Conservation (phyloP, 1,140 invertebrate species). For the Anadara kagoshimensis region DNA sequence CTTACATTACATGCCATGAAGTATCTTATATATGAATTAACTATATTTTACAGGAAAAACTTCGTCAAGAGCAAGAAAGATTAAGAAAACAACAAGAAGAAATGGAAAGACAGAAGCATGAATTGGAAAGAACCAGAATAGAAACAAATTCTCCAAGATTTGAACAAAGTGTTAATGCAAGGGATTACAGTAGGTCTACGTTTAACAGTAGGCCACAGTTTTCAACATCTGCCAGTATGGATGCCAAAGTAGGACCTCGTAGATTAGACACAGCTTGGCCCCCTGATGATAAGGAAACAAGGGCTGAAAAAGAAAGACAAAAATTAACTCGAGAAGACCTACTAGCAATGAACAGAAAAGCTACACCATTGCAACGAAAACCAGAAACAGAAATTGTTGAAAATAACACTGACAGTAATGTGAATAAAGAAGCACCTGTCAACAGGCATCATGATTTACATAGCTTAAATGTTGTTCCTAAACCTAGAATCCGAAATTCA, state of each 20-base stretch:
- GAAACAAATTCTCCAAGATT: neutral
- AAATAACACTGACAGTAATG: slow-evolving; percentile 16
- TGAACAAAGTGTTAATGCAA: neutral
- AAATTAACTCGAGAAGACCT: slow-evolving; percentile 59
- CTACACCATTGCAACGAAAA: slow-evolving; percentile 53
- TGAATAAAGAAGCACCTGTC: slow-evolving; percentile 45
- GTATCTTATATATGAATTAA: neutral
- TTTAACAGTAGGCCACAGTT: slow-evolving; percentile 28
- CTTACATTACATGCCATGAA: too few relatives aligned
- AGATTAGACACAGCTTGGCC: slow-evolving; percentile 26
- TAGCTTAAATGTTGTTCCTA: slow-evolving; percentile 64
- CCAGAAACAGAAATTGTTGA: slow-evolving; percentile 26
- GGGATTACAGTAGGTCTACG: neutral
- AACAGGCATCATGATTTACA: slow-evolving; percentile 47
- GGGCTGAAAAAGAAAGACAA: slow-evolving; percentile 38
- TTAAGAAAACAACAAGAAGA: slow-evolving; percentile 7
- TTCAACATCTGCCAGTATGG: slow-evolving; percentile 3
- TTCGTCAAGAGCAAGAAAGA: slow-evolving; percentile 37
- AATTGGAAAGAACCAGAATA: slow-evolving; percentile 9
- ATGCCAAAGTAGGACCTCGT: slow-evolving; percentile 15
- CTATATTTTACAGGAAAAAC: slow-evolving; percentile 38
- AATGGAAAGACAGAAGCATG: slow-evolving; percentile 13
- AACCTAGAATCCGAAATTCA: slow-evolving; percentile 47
- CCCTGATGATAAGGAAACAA: slow-evolving; percentile 24
- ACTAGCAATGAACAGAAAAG: slow-evolving; percentile 67